Base-by-base conservation (phyloP, 2,888 invertebrate genomes). In the Lithophane ornitopus region DNA sequence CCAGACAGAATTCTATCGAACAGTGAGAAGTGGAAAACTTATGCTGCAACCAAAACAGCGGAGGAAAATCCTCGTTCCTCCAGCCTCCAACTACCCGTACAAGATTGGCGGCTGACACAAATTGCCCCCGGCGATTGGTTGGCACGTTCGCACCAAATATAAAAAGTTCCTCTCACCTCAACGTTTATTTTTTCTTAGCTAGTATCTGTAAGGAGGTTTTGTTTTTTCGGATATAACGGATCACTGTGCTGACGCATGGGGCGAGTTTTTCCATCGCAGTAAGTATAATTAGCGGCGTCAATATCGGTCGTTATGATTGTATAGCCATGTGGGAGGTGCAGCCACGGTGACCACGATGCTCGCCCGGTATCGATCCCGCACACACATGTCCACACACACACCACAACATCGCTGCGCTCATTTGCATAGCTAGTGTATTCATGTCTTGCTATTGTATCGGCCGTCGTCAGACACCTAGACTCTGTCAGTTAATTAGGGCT, bases 71-170 rank as follows among this genome's bases (percentile, higher is more conserved):
- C 74, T 67, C 80, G 78, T 82, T 81, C 82, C 56, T 74, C 76
- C 70, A 79, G 85, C 79, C 62, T 74, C 74, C 72, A 79, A 84
- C 78, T 85, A 86, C 83, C 76, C 70, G 70, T 41, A 44, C 72
- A 74, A 83, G 80, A 87, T 82, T 82, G 85, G 81, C 85, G 77
- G 82, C 78, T 83, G 88, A 87, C 89, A 83, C 86, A 86, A 90
- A 90, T 88, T 88, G 90, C 91, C 90, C 68, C 68, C 70, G 85
- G 90, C 91, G 86, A 91, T 90, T 82, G 87, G 85, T 84, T 86
- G 87, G 86, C 90, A 89, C 88, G 89, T 89, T 86, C 87, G 81
- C 86, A 79, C 81, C 82, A 86, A 87, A 90, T 89, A 89, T 88
- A 91, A 90, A 91, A 85, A 81, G 65, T 69, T 81, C n/a, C 58